These are phyloP conservation scores for Ectemnius cavifrons DNA, from an alignment of 2,888 invertebrate species.

Conservation along the genomic window DNA sequence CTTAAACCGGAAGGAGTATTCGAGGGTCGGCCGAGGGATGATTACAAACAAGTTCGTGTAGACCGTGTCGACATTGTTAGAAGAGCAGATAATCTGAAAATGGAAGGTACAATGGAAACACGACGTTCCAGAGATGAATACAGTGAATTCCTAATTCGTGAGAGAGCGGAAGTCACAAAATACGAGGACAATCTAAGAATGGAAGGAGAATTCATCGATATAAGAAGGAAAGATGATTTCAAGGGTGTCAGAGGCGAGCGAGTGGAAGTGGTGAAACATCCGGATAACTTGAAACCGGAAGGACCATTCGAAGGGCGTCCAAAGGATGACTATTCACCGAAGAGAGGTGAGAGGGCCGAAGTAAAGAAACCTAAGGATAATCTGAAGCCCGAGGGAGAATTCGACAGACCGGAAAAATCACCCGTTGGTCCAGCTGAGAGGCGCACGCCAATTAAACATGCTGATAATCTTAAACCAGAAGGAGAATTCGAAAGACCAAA, in stretches of 20 bases:
- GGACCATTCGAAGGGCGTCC: slow-evolving; percentile 67
- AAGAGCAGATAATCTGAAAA: slow-evolving; percentile 59
- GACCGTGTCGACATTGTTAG: slow-evolving; percentile 62
- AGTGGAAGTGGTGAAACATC: slow-evolving; percentile 79
- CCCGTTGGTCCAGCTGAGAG: slow-evolving; percentile 78
- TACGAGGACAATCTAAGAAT: slow-evolving; percentile 79
- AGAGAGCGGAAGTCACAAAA: slow-evolving; percentile 78
- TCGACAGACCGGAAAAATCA: slow-evolving; percentile 71
- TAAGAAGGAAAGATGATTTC: slow-evolving; percentile 80
- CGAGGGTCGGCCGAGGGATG: slow-evolving; percentile 74
- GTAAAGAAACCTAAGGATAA: slow-evolving; percentile 80
- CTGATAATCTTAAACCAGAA: slow-evolving; percentile 80
- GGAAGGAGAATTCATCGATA: slow-evolving; percentile 82
- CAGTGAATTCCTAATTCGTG: slow-evolving; percentile 79
- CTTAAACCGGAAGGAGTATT: slow-evolving; percentile 83
- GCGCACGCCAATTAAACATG: slow-evolving; percentile 79
- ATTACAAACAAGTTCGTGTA: slow-evolving; percentile 74
- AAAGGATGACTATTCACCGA: slow-evolving; percentile 75
- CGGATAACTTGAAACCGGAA: slow-evolving; percentile 80
- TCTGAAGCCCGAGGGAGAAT: slow-evolving; percentile 77
- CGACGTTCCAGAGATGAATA: slow-evolving; percentile 81
- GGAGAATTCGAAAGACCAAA: slow-evolving; percentile 74
- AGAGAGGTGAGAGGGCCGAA: slow-evolving; percentile 79
- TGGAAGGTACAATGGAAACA: slow-evolving; percentile 78
- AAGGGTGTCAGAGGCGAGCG: slow-evolving; percentile 81